A percentile compares a stretch with the other conserved stretches of the same genome.
Conservation (phyloP, 1,140 invertebrate genomes). For the Eueides isabella region DNA sequence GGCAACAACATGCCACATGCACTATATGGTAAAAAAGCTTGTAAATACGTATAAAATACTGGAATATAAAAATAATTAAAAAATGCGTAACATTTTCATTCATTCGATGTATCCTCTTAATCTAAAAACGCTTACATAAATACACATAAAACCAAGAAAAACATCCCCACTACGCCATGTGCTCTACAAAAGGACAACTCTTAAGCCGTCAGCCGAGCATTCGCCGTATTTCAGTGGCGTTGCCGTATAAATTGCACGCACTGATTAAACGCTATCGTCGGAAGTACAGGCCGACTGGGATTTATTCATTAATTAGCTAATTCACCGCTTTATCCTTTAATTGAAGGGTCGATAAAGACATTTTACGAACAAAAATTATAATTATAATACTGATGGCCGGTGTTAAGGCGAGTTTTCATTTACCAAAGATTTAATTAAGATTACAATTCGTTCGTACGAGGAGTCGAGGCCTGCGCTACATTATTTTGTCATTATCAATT, state of each 20-base stretch:
- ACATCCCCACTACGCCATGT: neutral
- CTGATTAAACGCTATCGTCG: conserved; percentile 70
- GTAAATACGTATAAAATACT: too few relatives aligned
- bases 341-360: conserved; percentile 62
- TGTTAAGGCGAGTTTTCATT: neutral
- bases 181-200: conserved; percentile 1
- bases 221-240: conserved; percentile 57
- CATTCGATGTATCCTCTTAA: neutral
- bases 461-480: neutral
- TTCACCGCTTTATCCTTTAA: conserved; percentile 67
- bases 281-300: conserved; percentile 57
- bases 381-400: conserved; percentile 12
- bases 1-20: too few relatives aligned
- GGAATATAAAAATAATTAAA: too few relatives aligned
- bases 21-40: too few relatives aligned
- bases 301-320: conserved; percentile 79
- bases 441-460: neutral
- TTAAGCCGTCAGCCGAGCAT: neutral
- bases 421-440: conserved; percentile 22
- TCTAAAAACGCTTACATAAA: neutral
- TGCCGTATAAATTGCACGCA: conserved; percentile 63
- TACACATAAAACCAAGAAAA: neutral
- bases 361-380: conserved; percentile 33
- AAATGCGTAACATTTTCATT: too few relatives aligned
- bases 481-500: neutral